Percentiles rank a stretch among this genome's conserved stretches.
phyloP scores from a whole-genome alignment of 2,888 invertebrate species.

The Atherix ibis region DNA sequence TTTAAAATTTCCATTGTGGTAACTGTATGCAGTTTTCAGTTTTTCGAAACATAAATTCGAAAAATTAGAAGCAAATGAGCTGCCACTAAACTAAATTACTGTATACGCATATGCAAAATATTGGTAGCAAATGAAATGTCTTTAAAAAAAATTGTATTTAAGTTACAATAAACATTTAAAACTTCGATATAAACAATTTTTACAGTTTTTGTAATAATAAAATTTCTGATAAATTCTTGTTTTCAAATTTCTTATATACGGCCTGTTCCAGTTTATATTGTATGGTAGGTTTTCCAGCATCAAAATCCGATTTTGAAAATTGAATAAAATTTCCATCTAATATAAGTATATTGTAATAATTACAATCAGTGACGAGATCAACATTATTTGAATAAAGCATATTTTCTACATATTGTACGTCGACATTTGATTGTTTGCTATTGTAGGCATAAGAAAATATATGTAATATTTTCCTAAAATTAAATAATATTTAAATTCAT shows the following conservation, averaged over 20 bases:
- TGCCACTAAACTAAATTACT: too few relatives aligned
- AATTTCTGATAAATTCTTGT: conserved; percentile 24
- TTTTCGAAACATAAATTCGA: too few relatives aligned
- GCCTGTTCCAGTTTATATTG: conserved; percentile 18
- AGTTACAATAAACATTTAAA: too few relatives aligned
- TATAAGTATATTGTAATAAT: conserved; percentile 23
- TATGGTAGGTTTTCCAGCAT: conserved; percentile 12
- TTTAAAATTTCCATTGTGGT: too few relatives aligned
- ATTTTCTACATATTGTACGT: conserved; percentile 33
- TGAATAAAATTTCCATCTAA: conserved; percentile 21
- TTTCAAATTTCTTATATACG: conserved; percentile 23
- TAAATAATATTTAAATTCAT: conserved; percentile 17
- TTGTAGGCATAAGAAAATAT: conserved; percentile 41
- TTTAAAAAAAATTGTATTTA: too few relatives aligned
- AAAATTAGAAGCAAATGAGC: too few relatives aligned
- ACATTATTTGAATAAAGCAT: conserved; percentile 21
- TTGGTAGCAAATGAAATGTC: too few relatives aligned
- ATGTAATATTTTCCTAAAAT: conserved; percentile 35
- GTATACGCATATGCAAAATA: too few relatives aligned
- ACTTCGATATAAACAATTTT: too few relatives aligned
- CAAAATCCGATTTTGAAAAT: conserved; percentile 32
- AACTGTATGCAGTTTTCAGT: too few relatives aligned
- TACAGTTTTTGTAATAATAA: conserved; percentile 22
- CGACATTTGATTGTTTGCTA: conserved; percentile 36
- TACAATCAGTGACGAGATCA: conserved; percentile 17